phyloP scores from a whole-genome alignment of 1,140 invertebrate genomes.

The Apis dorsata region DNA sequence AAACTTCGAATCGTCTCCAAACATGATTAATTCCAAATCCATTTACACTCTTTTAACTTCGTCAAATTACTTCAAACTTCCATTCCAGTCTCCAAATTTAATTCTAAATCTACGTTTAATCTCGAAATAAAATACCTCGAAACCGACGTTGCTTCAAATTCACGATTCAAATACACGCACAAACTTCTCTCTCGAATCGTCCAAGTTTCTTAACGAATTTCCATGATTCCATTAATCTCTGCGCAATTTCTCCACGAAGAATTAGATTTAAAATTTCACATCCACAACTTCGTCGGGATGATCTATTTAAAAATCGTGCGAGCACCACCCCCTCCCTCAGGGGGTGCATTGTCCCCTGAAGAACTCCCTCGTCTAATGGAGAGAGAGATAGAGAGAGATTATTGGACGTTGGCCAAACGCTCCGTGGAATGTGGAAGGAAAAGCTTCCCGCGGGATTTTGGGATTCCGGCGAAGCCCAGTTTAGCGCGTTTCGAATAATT shows the following conservation, averaged over 20 bases:
- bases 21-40: no score
- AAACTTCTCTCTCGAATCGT: no score
- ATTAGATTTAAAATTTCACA: constrained; percentile 1
- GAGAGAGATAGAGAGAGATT: constrained; percentile 22
- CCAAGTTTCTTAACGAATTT: background rate
- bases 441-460: constrained; percentile 30
- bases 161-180: no score
- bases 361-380: constrained; percentile 46
- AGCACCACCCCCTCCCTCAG: background rate
- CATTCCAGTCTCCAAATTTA: no score
- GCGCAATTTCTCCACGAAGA: background rate
- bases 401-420: constrained; percentile 55
- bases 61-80: no score
- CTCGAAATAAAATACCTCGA: no score
- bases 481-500: constrained; percentile 35
- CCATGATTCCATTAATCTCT: background rate
- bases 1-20: no score
- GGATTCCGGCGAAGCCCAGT: constrained; percentile 14
- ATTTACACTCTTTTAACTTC: no score
- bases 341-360: constrained; percentile 57
- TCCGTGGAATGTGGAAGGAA: constrained; percentile 51
- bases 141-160: no score
- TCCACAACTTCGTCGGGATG: background rate
- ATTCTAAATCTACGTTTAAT: no score
- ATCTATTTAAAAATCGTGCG: constrained; percentile 41